Percentiles rank a stretch among this genome's conserved stretches.
phyloP scores from a whole-genome alignment of 1,140 invertebrate species.

The Tribolium castaneum region DNA sequence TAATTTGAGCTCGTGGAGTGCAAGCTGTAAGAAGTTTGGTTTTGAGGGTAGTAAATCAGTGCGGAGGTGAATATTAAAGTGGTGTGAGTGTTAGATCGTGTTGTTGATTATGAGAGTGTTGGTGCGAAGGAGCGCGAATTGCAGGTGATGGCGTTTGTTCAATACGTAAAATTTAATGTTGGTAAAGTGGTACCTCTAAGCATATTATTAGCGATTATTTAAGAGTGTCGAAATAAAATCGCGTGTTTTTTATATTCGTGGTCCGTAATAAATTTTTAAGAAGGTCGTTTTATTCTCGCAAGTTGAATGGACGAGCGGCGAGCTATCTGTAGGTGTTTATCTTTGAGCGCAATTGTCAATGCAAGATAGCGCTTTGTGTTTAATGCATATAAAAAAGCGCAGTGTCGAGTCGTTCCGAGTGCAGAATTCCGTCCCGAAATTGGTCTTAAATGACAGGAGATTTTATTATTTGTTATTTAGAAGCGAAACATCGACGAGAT shows the following conservation, averaged over 20 bases:
- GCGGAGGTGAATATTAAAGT: not conserved
- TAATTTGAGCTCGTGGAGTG: no score
- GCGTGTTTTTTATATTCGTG: constrained; percentile 17
- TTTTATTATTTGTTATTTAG: constrained; percentile 42
- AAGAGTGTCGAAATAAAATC: constrained; percentile 33
- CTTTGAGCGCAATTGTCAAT: constrained; percentile 23
- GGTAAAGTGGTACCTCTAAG: constrained; percentile 21
- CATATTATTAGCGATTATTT: constrained; percentile 24
- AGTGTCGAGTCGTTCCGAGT: not conserved
- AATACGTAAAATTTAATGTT: constrained; percentile 16
- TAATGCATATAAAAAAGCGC: constrained; percentile 1
- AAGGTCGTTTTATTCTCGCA: constrained; percentile 26
- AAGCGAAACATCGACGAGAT: constrained; percentile 20
- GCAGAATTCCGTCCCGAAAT: constrained; percentile 26
- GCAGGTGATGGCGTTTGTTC: constrained; percentile 23
- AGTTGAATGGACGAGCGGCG: constrained; percentile 15
- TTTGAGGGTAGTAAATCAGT: not conserved
- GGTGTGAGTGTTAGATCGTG: not conserved
- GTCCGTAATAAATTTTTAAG: constrained; percentile 31
- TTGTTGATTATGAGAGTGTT: not conserved
- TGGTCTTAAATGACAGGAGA: constrained; percentile 40
- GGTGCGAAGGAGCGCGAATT: not conserved
- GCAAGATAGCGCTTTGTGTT: constrained; percentile 11
- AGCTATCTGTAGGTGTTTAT: constrained; percentile 26
- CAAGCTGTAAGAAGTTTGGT: no score